These are phyloP conservation scores for Botia almorhae DNA, from an alignment of 2,797 vertebrate genomes.

Conservation along the genomic window DNA sequence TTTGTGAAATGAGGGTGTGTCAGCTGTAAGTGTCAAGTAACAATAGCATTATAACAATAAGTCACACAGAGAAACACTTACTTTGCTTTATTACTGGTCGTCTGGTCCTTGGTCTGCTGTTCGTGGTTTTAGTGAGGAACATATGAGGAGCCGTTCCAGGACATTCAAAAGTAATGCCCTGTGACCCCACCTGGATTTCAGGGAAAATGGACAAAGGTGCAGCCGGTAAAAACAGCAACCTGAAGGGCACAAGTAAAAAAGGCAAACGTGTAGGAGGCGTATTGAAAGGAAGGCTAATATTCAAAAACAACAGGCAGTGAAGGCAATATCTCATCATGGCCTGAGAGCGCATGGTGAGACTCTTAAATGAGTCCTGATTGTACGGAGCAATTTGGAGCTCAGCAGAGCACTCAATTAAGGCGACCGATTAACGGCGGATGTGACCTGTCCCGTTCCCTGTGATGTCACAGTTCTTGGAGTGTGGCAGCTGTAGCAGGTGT, in stretches of 20 bases:
- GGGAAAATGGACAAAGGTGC: constrained; percentile 44
- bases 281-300: constrained; percentile 61
- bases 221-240: constrained; percentile 52
- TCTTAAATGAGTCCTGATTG: constrained; percentile 63
- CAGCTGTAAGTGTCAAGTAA: too few relatives aligned
- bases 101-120: background rate
- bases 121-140: constrained; percentile 21
- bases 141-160: constrained; percentile 25
- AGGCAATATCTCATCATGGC: constrained; percentile 61
- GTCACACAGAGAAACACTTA: background rate
- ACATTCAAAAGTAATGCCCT: constrained; percentile 44
- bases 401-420: constrained; percentile 62
- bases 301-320: constrained; percentile 60
- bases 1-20: background rate
- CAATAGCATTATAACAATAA: too few relatives aligned
- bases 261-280: constrained; percentile 51
- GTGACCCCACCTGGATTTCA: constrained; percentile 42
- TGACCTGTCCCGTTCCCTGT: constrained; percentile 58
- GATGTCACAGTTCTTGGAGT: constrained; percentile 61
- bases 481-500: constrained; percentile 61
- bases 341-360: constrained; percentile 61
- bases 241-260: constrained; percentile 50
- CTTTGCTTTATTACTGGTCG: background rate
- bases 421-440: constrained; percentile 57
- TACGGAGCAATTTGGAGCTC: constrained; percentile 61